phyloP scores from a whole-genome alignment of 2,113 vertebrate species.

The Lagopus leucura region DNA sequence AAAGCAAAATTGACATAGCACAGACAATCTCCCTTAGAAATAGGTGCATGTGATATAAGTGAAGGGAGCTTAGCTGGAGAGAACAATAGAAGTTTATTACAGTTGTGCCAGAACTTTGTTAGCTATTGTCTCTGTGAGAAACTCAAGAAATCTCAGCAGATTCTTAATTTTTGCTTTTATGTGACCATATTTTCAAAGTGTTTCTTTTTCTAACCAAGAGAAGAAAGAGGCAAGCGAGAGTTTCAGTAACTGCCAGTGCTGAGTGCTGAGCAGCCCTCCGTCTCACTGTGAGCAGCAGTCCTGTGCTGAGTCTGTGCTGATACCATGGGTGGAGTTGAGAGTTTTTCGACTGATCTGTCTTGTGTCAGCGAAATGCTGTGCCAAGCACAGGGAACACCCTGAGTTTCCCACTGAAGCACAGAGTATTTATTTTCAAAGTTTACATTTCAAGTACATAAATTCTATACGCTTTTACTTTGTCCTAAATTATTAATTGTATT shows the following conservation, averaged over 20 bases:
- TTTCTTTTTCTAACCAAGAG: neutral
- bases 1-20: slow-evolving; percentile 6
- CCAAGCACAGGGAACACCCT: neutral
- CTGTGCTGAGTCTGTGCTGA: neutral
- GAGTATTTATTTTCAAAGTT: neutral
- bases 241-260: neutral
- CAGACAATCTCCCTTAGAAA: neutral
- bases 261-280: neutral
- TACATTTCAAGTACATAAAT: slow-evolving; percentile 13
- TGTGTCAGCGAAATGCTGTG: neutral
- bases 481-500: neutral
- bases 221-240: neutral
- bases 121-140: neutral
- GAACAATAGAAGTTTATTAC: neutral
- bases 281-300: neutral
- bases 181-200: neutral
- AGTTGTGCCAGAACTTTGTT: neutral
- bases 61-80: slow-evolving; percentile 6
- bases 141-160: slow-evolving; percentile 10
- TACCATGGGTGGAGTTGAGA: neutral
- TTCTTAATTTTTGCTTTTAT: neutral
- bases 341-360: neutral
- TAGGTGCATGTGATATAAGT: neutral
- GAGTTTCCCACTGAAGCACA: neutral
- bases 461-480: neutral